Evolutionary conservation across 2,888 invertebrate genomes (phyloP), one percentile per base, ranked within the genome.

Genomic region (Drosophila prostipennis): DNA sequence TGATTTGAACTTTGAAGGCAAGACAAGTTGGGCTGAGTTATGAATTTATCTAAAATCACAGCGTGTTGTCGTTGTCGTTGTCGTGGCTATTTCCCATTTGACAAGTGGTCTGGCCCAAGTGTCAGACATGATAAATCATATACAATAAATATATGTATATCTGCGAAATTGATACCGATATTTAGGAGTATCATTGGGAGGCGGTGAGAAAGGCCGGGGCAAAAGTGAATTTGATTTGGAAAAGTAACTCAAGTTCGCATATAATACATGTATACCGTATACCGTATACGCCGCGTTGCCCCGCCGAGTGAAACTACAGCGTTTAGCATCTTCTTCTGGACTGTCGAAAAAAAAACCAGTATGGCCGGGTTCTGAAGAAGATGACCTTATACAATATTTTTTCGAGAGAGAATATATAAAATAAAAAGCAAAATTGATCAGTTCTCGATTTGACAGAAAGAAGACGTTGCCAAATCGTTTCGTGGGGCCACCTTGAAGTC

Each of bases 1-100:
- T 87, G 85, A 84, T 83, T 84, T 87, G 89, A 87, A 87, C 86
- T 87, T 80, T 89, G 86, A 87, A 89, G 89, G 86, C 80, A 87
- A 89, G 87, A 87, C 89, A 87, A 87, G 89, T 88, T 70, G 80
- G 74, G 83, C 72, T 79, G 79, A 82, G 83, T 78, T 85, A 80
- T 82, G 84, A 87, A 83, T 87, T 87, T 87, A 84, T 84, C 84
- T 84, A 85, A 84, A 84, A 87, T 85, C 82, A 65, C 85, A 87
- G 85, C 79, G 57, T 85, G 87, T 63, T 67, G 81, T 83, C 81
- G 80, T 71, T 77, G 76, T 81, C 80, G 76, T 63, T 71, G 71
- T 53, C 46, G 43, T 53, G 51, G 65, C 58, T 71, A 42, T 78
- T 78, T 76, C 63, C 65, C 78, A 76, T 81, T 84, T 87, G 84